phyloP scores from a whole-genome alignment of 2,113 vertebrate genomes.

The Hippolais icterina region DNA sequence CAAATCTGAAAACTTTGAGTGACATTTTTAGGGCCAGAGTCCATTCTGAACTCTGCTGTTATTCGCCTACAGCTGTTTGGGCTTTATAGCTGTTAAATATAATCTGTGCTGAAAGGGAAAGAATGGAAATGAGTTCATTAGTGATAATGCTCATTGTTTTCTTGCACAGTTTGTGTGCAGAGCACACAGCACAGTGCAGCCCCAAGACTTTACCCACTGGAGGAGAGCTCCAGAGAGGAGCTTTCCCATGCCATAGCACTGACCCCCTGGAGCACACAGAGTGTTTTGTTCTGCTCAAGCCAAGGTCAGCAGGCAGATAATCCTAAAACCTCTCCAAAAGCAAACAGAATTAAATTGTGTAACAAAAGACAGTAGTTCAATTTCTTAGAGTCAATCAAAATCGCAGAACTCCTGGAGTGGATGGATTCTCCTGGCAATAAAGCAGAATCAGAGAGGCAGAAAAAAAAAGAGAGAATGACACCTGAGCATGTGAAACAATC shows the following conservation, averaged over 20 bases:
- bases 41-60: neutral
- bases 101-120: neutral
- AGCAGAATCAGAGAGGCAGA: neutral
- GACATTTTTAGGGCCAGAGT: neutral
- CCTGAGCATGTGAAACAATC: neutral
- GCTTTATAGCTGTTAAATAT: neutral
- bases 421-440: neutral
- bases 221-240: neutral
- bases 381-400: neutral
- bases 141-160: neutral
- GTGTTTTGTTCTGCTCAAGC: neutral
- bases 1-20: neutral
- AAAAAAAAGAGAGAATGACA: neutral
- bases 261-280: neutral
- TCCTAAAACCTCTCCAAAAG: neutral
- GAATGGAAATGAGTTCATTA: neutral
- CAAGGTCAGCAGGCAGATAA: neutral
- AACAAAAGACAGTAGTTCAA: neutral
- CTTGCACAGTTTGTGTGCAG: neutral
- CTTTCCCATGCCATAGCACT: neutral
- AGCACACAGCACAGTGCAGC: neutral
- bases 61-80: neutral
- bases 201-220: neutral
- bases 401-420: neutral
- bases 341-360: neutral